Evolutionary conservation across 2,797 vertebrate species (phyloP).

Genomic region (Alfaro cultratus): DNA sequence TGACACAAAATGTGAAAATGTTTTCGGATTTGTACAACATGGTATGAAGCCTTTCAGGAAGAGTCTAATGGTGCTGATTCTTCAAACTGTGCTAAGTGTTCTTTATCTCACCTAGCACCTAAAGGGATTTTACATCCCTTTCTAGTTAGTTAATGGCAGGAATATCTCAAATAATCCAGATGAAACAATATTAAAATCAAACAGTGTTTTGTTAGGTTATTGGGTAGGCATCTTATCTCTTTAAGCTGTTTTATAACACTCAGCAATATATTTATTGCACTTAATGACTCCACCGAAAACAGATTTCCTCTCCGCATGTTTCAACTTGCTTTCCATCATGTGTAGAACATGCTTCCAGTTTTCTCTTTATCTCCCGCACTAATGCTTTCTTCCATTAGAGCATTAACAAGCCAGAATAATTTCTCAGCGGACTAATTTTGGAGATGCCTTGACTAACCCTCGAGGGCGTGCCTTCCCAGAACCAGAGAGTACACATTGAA

Average conservation of each 20-base stretch:
- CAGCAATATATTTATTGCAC: background rate
- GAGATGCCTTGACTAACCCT: slow-evolving; percentile 33
- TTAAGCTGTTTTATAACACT: background rate
- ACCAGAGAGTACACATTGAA: slow-evolving; percentile 20
- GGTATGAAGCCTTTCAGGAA: background rate
- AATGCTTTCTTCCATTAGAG: slow-evolving; percentile 11
- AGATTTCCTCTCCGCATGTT: background rate
- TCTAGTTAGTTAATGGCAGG: no score
- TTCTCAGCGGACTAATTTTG: slow-evolving; percentile 40
- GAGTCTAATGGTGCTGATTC: background rate
- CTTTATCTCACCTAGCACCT: no score
- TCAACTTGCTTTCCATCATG: background rate
- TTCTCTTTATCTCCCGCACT: slow-evolving; percentile 4
- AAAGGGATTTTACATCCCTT: no score
- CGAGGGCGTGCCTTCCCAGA: slow-evolving; percentile 28
- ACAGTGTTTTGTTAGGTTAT: background rate
- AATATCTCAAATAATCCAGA: background rate
- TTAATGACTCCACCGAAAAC: background rate
- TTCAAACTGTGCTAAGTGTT: background rate
- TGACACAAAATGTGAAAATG: background rate
- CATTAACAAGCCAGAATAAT: slow-evolving; percentile 32
- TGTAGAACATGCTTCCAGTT: background rate
- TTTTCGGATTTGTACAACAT: background rate
- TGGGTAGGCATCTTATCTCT: background rate
- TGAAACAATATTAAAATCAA: background rate